Evolutionary conservation across 2,888 invertebrate genomes (phyloP), one percentile per base, ranked within the genome.

Genomic region (Uloborus plumipes): DNA sequence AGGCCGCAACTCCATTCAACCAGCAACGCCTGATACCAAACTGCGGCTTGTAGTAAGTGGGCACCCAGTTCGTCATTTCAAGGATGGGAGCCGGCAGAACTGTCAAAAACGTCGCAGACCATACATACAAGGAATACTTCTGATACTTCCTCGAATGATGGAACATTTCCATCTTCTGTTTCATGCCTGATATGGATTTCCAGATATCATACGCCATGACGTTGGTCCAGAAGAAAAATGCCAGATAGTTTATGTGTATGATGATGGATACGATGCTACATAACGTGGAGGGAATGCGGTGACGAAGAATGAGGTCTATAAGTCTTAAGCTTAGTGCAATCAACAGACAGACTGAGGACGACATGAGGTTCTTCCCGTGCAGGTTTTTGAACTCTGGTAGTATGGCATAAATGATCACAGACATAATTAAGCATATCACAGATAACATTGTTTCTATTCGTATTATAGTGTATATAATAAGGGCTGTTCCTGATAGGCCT

Each of bases 201-300:
- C 87, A 87, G 22, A 88, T 86, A 72, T 88, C 88, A 79, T 87
- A 89, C 7, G 88, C 86, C 87, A 88, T 88, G 0, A 88, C 87
- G 79, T 88, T 89, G 87, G 88, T 89, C 89, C 89, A 89, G 84
- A 88, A 88, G 77, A 88, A 88, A 0, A 88, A 86, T 0, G 88
- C 87, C 7, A 89, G 85, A 75, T 88, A 87, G 15, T 87, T 85
- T 77, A 87, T 88, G 78, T 89, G 89, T 9, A 88, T 85, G 1
- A 87, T 69, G 2, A 88, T 85, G 0, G 88, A 88, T 14, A 90
- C 85, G 0, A 85, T 50, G 20, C 49, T 50, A 51, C 80, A 79
- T 11, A 39, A 9, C 9, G 39, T 39, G 9, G 39, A 39, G 11
- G 39, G 11, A 6, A 39, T 39, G 39, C 7, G 39, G 1, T 39